These are phyloP conservation scores for Odiellus spinosus DNA, from an alignment of 2,888 invertebrate genomes.

Conservation along the genomic window DNA sequence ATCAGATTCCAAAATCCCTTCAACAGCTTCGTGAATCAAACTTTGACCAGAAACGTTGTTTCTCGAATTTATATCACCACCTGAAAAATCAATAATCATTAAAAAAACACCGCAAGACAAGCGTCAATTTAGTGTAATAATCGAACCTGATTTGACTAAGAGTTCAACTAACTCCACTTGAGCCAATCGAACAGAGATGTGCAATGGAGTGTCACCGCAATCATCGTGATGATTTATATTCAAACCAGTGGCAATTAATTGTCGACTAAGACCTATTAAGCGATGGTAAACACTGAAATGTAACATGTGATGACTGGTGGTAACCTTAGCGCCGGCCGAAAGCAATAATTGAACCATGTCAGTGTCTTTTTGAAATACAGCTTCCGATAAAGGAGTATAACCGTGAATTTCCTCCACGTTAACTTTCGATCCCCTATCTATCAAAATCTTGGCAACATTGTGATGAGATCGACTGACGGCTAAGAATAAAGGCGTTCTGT, in stretches of 20 bases:
- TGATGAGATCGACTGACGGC: constrained; percentile 32
- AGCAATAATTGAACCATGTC: constrained; percentile 43
- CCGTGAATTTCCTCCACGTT: constrained; percentile 47
- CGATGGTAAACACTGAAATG: constrained; percentile 49
- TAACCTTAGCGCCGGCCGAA: constrained; percentile 47
- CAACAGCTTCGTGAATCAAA: constrained; percentile 46
- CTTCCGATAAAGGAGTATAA: constrained; percentile 52
- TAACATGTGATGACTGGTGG: constrained; percentile 50
- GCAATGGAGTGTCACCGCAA: constrained; percentile 50
- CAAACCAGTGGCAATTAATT: constrained; percentile 41
- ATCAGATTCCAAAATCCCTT: constrained; percentile 36
- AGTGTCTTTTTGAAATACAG: constrained; percentile 47
- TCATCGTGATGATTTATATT: constrained; percentile 46
- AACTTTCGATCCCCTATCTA: constrained; percentile 27
- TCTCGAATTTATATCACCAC: constrained; percentile 39
- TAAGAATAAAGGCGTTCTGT: constrained; percentile 36
- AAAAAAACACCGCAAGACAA: not conserved
- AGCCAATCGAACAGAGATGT: constrained; percentile 40
- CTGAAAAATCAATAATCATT: constrained; percentile 25
- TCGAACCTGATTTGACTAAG: constrained; percentile 40
- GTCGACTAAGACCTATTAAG: constrained; percentile 41
- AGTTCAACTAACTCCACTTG: constrained; percentile 38
- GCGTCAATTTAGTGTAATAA: not conserved
- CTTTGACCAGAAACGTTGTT: constrained; percentile 40
- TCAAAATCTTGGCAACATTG: constrained; percentile 31